Evolutionary conservation across 2,888 invertebrate genomes (phyloP).

Genomic region (Catocala fraxini): DNA sequence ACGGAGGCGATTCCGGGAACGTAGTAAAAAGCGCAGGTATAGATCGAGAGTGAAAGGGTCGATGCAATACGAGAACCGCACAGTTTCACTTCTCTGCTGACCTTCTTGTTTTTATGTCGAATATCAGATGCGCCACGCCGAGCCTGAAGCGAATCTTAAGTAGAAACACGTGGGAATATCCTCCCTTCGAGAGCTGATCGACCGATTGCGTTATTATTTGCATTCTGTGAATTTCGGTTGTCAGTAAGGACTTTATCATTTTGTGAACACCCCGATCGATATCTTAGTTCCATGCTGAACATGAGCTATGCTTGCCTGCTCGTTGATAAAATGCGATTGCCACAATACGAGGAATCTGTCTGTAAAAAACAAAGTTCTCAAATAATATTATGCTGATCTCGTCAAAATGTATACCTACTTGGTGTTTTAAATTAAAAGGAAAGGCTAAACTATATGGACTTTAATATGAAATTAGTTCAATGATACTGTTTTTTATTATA

Average conservation of each 20-base stretch:
- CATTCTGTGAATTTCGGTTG: slow-evolving; percentile 61
- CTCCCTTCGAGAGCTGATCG: slow-evolving; percentile 62
- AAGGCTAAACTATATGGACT: too few relatives aligned
- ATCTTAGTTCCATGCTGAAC: slow-evolving; percentile 27
- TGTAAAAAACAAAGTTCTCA: background rate
- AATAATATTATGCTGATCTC: background rate
- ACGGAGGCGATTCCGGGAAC: slow-evolving; percentile 76
- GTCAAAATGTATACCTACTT: too few relatives aligned
- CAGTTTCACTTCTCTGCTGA: slow-evolving; percentile 79
- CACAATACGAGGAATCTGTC: slow-evolving; percentile 4
- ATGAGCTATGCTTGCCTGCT: slow-evolving; percentile 12
- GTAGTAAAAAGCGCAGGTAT: slow-evolving; percentile 85
- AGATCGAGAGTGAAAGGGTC: slow-evolving; percentile 86
- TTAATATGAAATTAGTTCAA: too few relatives aligned
- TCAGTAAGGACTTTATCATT: slow-evolving; percentile 23
- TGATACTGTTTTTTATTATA: too few relatives aligned
- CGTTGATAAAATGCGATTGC: background rate
- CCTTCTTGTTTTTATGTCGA: slow-evolving; percentile 77
- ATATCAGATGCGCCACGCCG: slow-evolving; percentile 74
- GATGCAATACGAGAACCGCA: slow-evolving; percentile 83
- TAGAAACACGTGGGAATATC: slow-evolving; percentile 83
- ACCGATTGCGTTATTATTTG: slow-evolving; percentile 75
- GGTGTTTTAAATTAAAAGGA: too few relatives aligned
- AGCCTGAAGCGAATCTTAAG: slow-evolving; percentile 74
- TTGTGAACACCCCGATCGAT: slow-evolving; percentile 31